phyloP scores from a whole-genome alignment of 2,888 invertebrate species.

The Melieria picta region DNA sequence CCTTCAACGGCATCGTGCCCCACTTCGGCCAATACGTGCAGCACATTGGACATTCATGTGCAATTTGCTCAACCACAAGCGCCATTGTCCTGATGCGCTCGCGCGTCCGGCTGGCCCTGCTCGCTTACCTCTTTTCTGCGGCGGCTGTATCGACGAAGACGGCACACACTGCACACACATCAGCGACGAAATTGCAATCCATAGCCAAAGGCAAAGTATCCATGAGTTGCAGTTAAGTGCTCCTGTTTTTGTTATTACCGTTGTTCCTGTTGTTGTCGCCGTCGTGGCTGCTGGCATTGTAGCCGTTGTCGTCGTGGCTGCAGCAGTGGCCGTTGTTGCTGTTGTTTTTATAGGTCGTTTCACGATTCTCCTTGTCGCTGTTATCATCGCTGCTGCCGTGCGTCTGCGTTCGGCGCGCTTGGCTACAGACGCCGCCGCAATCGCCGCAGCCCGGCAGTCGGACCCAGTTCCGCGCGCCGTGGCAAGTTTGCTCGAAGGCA shows the following conservation, averaged over 20 bases:
- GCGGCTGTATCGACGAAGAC: conserved; percentile 62
- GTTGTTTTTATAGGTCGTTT: background rate
- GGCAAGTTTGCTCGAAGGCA: conserved; percentile 23
- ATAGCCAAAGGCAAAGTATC: conserved; percentile 56
- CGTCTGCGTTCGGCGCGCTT: background rate
- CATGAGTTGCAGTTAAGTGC: conserved; percentile 43
- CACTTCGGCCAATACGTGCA: conserved; percentile 15
- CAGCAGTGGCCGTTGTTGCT: background rate
- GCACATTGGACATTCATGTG: conserved; percentile 31
- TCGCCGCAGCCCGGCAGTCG: background rate
- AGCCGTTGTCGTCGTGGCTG: conserved; percentile 34
- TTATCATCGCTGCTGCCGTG: background rate
- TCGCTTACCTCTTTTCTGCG: conserved; percentile 65
- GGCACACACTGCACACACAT: conserved; percentile 62
- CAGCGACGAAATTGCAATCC: conserved; percentile 53
- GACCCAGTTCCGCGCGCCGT: background rate
- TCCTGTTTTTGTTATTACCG: conserved; percentile 30
- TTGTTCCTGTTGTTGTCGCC: conserved; percentile 30
- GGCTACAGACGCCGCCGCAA: background rate
- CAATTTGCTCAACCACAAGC: conserved; percentile 20
- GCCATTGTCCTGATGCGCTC: background rate
- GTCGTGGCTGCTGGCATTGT: conserved; percentile 39
- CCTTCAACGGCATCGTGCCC: background rate
- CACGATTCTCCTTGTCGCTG: conserved; percentile 3
- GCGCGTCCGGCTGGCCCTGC: background rate